Percentiles rank a stretch among this genome's conserved stretches.
phyloP scores from a whole-genome alignment of 2,888 invertebrate genomes.

The Phymatocera aterrima region DNA sequence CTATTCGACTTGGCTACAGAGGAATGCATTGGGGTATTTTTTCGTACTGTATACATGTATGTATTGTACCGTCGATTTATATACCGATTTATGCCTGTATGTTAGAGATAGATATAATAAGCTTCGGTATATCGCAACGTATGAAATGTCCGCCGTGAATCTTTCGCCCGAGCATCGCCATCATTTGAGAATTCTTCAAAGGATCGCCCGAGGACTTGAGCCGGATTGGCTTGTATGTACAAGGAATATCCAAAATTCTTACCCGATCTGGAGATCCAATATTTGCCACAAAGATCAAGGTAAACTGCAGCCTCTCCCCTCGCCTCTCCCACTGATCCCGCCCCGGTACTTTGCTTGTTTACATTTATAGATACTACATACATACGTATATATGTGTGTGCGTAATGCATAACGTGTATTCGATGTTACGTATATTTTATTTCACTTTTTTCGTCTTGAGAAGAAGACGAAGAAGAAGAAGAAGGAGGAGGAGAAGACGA shows the following conservation, averaged over 20 bases:
- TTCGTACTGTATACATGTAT: not conserved
- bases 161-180: not conserved
- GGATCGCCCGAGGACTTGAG: constrained; percentile 27
- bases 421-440: not conserved
- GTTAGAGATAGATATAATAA: not conserved
- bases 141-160: constrained; percentile 26
- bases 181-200: constrained; percentile 32
- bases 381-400: not conserved
- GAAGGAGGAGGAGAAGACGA: too few relatives aligned
- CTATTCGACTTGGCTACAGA: too few relatives aligned
- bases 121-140: not conserved
- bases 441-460: too few relatives aligned
- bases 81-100: not conserved
- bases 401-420: not conserved
- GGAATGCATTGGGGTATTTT: not conserved
- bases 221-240: constrained; percentile 54
- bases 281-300: constrained; percentile 69
- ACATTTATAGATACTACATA: constrained; percentile 13
- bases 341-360: constrained; percentile 28
- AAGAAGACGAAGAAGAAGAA: too few relatives aligned
- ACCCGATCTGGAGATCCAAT: constrained; percentile 67
- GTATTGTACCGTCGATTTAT: too few relatives aligned
- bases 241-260: constrained; percentile 69
- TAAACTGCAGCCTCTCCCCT: too few relatives aligned
- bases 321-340: constrained; percentile 44